phyloP scores from a whole-genome alignment of 2,797 vertebrate genomes.

The Gymnoscopelus microlampas region DNA sequence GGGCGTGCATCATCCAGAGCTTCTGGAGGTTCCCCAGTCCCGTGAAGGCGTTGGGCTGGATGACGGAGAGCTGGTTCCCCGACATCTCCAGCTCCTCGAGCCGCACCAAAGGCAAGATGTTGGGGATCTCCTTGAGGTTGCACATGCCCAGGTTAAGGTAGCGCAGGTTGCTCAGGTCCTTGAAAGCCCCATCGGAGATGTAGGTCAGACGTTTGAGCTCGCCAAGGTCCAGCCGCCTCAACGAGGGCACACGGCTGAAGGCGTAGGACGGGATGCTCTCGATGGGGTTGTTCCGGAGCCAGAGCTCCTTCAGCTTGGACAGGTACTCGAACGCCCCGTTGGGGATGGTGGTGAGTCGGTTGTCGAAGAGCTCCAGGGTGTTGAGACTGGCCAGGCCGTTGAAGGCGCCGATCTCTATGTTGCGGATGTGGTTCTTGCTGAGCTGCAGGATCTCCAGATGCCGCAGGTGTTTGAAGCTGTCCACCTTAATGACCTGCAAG shows the following conservation, averaged over 20 bases:
- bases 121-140: constrained; percentile 98
- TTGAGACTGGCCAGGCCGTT: constrained; percentile 98
- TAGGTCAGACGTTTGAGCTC: constrained; percentile 98
- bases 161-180: constrained; percentile 96
- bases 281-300: constrained; percentile 98
- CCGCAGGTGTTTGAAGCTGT: constrained; percentile 98
- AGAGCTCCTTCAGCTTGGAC: constrained; percentile 98
- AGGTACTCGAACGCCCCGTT: constrained; percentile 99
- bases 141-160: constrained; percentile 99
- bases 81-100: constrained; percentile 98
- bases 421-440: constrained; percentile 98
- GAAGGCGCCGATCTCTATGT: constrained; percentile 98
- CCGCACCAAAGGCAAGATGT: constrained; percentile 93
- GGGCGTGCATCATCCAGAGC: constrained; percentile 99
- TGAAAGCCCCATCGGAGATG: constrained; percentile 98
- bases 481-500: constrained; percentile 90
- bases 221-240: constrained; percentile 94
- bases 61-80: constrained; percentile 93
- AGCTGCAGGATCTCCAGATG: constrained; percentile 97
- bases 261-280: constrained; percentile 99
- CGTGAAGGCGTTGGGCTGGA: constrained; percentile 94
- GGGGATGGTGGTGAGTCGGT: constrained; percentile 98
- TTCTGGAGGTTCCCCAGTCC: constrained; percentile 97
- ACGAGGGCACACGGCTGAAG: constrained; percentile 98
- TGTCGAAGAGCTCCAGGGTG: constrained; percentile 99